Evolutionary conservation across 2,113 vertebrate genomes (phyloP).

Genomic region (Lontra canadensis): DNA sequence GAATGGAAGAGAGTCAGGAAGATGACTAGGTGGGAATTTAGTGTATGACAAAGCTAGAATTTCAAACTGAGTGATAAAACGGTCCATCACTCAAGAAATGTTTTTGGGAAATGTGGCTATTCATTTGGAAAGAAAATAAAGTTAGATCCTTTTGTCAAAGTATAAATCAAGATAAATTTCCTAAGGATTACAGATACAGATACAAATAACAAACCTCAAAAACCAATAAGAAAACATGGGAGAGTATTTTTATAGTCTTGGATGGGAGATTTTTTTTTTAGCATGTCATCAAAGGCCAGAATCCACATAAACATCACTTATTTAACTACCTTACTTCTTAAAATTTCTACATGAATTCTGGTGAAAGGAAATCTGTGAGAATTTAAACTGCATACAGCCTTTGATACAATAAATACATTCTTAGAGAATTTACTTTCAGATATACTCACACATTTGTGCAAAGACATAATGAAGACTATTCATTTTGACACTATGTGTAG

Average conservation of each 20-base stretch:
- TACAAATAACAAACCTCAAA: background rate
- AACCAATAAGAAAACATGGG: background rate
- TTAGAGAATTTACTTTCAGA: background rate
- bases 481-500: background rate
- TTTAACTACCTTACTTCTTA: constrained; percentile 17
- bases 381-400: background rate
- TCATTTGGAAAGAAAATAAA: background rate
- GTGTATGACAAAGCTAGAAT: background rate
- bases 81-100: background rate
- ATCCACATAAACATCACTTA: background rate
- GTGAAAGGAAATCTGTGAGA: background rate
- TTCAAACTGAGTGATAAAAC: background rate
- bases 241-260: background rate
- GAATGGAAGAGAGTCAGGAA: background rate
- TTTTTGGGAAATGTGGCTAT: background rate
- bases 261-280: background rate
- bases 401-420: background rate
- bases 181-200: background rate
- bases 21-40: background rate
- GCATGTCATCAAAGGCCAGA: background rate
- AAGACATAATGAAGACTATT: background rate
- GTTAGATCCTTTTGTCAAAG: background rate
- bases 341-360: constrained; percentile 1
- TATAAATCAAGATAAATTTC: constrained; percentile 32
- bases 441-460: background rate